Conservation (phyloP, 2,797 vertebrate species). For the Aplochiton taeniatus region DNA sequence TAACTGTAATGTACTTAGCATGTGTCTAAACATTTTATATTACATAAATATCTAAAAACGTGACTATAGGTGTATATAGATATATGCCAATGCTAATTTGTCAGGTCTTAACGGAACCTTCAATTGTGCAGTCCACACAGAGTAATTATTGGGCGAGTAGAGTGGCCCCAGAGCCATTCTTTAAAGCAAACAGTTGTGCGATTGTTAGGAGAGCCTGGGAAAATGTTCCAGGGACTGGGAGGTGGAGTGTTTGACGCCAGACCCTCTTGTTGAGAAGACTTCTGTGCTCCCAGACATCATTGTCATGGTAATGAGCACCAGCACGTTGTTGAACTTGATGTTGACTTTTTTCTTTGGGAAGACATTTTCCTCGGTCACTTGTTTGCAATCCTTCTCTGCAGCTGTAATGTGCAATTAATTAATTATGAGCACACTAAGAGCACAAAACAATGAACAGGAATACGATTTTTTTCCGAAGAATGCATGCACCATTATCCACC, state of each 20-base stretch:
- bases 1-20: neutral
- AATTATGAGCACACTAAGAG: constrained; percentile 70
- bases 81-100: constrained; percentile 47
- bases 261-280: constrained; percentile 82
- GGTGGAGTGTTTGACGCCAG: constrained; percentile 81
- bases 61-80: too few species aligned
- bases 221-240: constrained; percentile 80
- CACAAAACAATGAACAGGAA: too few species aligned
- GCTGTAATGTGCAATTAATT: constrained; percentile 83
- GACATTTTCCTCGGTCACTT: constrained; percentile 67
- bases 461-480: too few species aligned
- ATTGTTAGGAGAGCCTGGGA: constrained; percentile 89
- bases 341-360: constrained; percentile 84
- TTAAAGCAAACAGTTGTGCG: constrained; percentile 85
- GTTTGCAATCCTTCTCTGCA: constrained; percentile 78
- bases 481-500: too few species aligned
- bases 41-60: neutral
- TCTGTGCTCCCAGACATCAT: constrained; percentile 85
- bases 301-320: constrained; percentile 87
- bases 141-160: constrained; percentile 70
- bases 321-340: constrained; percentile 94
- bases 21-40: neutral
- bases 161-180: constrained; percentile 73
- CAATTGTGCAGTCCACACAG: constrained; percentile 56
- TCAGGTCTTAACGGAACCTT: constrained; percentile 49